Base-by-base conservation (phyloP, 2,113 vertebrate species). In the Lichenostomus cassidix region DNA sequence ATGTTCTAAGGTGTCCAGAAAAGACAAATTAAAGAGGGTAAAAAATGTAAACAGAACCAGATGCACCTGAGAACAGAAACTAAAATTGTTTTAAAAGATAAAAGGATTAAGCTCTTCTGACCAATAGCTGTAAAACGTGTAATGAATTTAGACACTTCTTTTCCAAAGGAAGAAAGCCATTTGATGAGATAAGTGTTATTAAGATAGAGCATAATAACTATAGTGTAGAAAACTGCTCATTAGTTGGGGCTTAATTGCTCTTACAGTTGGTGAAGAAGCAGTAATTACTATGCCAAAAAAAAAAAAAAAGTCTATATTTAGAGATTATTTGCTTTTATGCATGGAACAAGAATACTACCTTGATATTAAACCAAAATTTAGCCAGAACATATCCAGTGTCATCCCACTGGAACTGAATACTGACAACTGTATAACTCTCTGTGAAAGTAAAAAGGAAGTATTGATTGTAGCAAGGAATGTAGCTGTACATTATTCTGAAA, bases 221-320 rank as follows among this genome's bases (percentile, higher is more conserved):
- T 59, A 84, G 25, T 22, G 44, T 39, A 91, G 83, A 92, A 94
- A 96, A 87, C 89, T 87, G 87, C 89, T 97, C 89, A 96, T 97
- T 94, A 97, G 89, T 37, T 82, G 90, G 67, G 81, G n/a, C 83
- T 92, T 97, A 96, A 97, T 89, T 96, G 89, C 79, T 96, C 69
- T 79, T 89, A 37, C 13, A 85, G 80, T 67, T 93, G 83, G 90
- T 71, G 58, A 94, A 91, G 89, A 96, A 91, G 17, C 79, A 85
- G 93, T 94, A 97, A 96, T 97, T 95, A 96, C 85, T 84, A 83
- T 63, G 93, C 70, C 76, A 67, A 87, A 82, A 96, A 93, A 95
- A 94, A 67, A 87, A 82, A 96, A 93, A 95, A 94, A 7, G 88
- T 89, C 77, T 71, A 8, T 64, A 91, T 77, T 83, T 79, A 65